A percentile compares a stretch with the other conserved stretches of the same genome.
These are phyloP conservation scores for Heliconius sara DNA, from an alignment of 2,888 invertebrate genomes.

Conservation along the genomic window DNA sequence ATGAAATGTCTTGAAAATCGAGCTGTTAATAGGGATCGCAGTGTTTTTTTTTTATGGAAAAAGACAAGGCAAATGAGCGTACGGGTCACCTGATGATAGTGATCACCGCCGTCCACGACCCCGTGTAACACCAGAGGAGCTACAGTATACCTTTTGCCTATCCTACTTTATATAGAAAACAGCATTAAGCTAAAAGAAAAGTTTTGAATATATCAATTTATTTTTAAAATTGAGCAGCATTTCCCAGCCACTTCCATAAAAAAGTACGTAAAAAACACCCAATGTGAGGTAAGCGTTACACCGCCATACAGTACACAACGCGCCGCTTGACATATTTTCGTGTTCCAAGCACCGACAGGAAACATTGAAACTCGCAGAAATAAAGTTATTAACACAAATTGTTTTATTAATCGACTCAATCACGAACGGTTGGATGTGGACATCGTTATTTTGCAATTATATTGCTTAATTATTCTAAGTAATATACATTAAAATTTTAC, in stretches of 20 bases:
- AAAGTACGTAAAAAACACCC: background rate
- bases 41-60: too few species aligned
- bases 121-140: too few species aligned
- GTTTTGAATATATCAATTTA: background rate
- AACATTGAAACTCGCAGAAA: slow-evolving; percentile 38
- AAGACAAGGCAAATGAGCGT: too few species aligned
- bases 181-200: background rate
- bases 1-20: too few species aligned
- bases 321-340: slow-evolving; percentile 21
- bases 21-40: too few species aligned
- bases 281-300: background rate
- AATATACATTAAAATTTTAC: slow-evolving; percentile 44
- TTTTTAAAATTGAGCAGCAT: background rate
- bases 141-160: too few species aligned
- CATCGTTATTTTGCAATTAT: slow-evolving; percentile 42
- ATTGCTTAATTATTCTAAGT: slow-evolving; percentile 45
- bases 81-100: too few species aligned
- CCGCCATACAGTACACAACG: slow-evolving; percentile 8
- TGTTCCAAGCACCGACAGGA: slow-evolving; percentile 25
- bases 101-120: too few species aligned
- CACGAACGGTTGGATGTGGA: slow-evolving; percentile 41
- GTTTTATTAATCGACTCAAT: slow-evolving; percentile 43
- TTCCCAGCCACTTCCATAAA: background rate
- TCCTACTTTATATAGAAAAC: background rate
- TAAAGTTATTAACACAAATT: slow-evolving; percentile 45